These are phyloP conservation scores for Python bivittatus DNA, from an alignment of 2,113 vertebrate genomes.

Conservation along the genomic window DNA sequence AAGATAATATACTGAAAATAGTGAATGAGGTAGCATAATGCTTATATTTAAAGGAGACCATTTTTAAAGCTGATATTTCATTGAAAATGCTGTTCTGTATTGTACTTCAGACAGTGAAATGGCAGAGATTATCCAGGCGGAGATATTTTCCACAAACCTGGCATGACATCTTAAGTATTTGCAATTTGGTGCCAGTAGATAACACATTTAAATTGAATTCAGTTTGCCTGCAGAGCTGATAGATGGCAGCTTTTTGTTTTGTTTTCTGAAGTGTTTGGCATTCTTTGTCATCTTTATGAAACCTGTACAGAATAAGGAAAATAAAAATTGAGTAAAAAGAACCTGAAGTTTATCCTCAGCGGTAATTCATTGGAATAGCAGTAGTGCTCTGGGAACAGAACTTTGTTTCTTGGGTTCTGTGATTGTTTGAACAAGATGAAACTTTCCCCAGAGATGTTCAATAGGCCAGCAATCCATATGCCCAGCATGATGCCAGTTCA, in stretches of 20 bases:
- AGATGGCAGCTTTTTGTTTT: constrained; percentile 22
- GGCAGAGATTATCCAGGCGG: constrained; percentile 4
- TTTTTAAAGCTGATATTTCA: constrained; percentile 2
- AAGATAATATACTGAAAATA: neutral
- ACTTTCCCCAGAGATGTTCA: rapidly evolving
- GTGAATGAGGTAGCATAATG: neutral
- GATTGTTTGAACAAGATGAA: neutral
- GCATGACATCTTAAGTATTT: neutral
- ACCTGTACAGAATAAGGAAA: neutral
- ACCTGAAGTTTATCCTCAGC: constrained; percentile 16
- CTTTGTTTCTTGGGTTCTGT: constrained; percentile 18
- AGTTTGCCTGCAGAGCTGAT: constrained; percentile 8
- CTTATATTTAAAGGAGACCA: neutral
- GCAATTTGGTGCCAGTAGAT: neutral
- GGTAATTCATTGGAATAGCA: constrained; percentile 28
- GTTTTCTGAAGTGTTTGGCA: neutral
- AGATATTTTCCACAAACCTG: constrained; percentile 9
- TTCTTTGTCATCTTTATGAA: constrained; percentile 22
- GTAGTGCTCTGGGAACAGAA: constrained; percentile 25
- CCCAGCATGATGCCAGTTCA: neutral
- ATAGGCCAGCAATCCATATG: neutral
- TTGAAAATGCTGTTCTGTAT: constrained; percentile 10
- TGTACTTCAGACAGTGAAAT: neutral
- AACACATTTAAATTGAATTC: neutral
- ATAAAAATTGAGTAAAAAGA: constrained; percentile 15